Percentiles rank a stretch among this genome's conserved stretches.
Conservation (phyloP, 2,797 vertebrate genomes). For the Siniperca obscura region DNA sequence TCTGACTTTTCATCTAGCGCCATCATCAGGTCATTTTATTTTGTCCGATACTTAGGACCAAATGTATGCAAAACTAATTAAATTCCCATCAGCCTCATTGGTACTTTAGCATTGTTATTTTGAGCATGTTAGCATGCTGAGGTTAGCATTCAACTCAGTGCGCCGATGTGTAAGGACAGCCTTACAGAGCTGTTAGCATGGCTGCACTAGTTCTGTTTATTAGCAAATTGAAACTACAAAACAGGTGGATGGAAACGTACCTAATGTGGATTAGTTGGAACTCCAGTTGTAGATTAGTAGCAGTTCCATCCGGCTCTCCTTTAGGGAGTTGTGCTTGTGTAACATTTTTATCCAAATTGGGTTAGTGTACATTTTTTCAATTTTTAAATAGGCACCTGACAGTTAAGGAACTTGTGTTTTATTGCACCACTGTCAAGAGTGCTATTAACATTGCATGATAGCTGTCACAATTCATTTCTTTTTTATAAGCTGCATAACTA, state of each 20-base stretch:
- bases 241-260: neutral
- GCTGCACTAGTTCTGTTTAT: neutral
- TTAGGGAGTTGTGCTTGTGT: neutral
- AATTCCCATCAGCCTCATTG: too few species aligned
- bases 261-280: neutral
- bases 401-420: neutral
- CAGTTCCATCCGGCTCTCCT: neutral
- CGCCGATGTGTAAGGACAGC: neutral
- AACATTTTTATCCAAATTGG: neutral
- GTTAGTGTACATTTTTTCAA: neutral
- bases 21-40: neutral
- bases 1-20: neutral
- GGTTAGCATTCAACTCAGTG: neutral
- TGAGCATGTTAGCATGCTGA: neutral
- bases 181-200: neutral
- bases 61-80: neutral
- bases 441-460: slow-evolving; percentile 13
- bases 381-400: neutral
- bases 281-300: neutral
- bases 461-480: slow-evolving; percentile 2
- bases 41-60: neutral
- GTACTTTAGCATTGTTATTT: too few species aligned
- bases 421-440: slow-evolving; percentile 3
- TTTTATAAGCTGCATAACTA: slow-evolving; percentile 5
- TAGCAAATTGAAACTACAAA: neutral